These are phyloP conservation scores for Brachionichthys hirsutus DNA, from an alignment of 2,113 vertebrate species.

Conservation along the genomic window DNA sequence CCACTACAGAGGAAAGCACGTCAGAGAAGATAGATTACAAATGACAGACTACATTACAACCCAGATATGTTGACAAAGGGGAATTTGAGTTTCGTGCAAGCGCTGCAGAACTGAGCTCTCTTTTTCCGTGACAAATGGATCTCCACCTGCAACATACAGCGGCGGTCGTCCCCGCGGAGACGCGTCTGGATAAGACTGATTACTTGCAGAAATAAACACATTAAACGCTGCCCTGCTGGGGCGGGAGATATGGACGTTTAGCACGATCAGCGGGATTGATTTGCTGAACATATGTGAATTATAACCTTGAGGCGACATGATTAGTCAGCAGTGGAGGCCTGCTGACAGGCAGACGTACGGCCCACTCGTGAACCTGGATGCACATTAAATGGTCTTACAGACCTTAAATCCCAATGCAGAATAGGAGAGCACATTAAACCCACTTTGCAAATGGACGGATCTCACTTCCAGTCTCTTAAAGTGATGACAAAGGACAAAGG, in stretches of 20 bases:
- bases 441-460: slow-evolving; percentile 10
- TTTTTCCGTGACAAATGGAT: slow-evolving; percentile 18
- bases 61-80: slow-evolving; percentile 3
- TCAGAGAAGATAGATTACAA: slow-evolving; percentile 34
- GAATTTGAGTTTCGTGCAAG: slow-evolving; percentile 17
- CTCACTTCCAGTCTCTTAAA: slow-evolving; percentile 17
- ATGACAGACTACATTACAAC: slow-evolving; percentile 12
- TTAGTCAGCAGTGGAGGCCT: slow-evolving; percentile 38
- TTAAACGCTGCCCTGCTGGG: slow-evolving; percentile 16
- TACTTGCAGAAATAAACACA: slow-evolving; percentile 21
- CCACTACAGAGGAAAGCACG: slow-evolving; percentile 13
- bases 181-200: slow-evolving; percentile 6
- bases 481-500: slow-evolving; percentile 23
- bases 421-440: slow-evolving; percentile 10
- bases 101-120: not conserved
- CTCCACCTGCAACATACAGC: slow-evolving; percentile 8
- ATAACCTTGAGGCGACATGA: slow-evolving; percentile 22
- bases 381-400: not conserved
- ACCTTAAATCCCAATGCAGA: not conserved
- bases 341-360: slow-evolving; percentile 26
- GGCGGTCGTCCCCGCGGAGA: slow-evolving; percentile 7
- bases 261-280: slow-evolving; percentile 27
- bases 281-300: slow-evolving; percentile 42
- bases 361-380: slow-evolving; percentile 4
- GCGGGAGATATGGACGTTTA: slow-evolving; percentile 5